Percentiles rank a stretch among this genome's conserved stretches.
Evolutionary conservation across 2,797 vertebrate species (phyloP).

Genomic region (Dipus sagitta): DNA sequence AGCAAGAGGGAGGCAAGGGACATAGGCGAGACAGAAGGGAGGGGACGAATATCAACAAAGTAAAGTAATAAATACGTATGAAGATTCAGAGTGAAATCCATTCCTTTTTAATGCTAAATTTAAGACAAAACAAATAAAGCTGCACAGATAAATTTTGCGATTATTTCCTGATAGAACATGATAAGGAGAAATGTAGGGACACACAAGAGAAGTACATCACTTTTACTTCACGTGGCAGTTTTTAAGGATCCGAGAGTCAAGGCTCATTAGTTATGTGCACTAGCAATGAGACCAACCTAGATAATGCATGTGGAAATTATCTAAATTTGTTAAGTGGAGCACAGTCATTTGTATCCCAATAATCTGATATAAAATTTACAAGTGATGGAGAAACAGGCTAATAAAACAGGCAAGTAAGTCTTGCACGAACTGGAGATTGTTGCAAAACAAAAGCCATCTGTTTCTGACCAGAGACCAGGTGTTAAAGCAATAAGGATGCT

Average conservation of each 20-base stretch:
- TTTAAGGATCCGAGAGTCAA: slow-evolving; percentile 27
- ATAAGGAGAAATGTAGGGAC: background rate
- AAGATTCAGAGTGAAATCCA: background rate
- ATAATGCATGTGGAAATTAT: background rate
- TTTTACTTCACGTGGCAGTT: background rate
- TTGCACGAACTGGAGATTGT: slow-evolving; percentile 34
- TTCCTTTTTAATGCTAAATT: background rate
- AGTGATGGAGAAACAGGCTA: background rate
- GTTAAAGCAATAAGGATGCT: background rate
- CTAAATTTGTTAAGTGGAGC: background rate
- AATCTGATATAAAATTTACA: slow-evolving; percentile 37
- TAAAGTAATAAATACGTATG: too few relatives aligned
- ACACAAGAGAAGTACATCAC: background rate
- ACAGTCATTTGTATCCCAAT: slow-evolving; percentile 16
- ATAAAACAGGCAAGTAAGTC: slow-evolving; percentile 48
- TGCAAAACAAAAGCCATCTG: slow-evolving; percentile 20
- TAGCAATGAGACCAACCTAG: slow-evolving; percentile 1
- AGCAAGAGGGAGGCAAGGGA: background rate
- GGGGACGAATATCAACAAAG: background rate
- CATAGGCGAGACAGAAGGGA: fast-evolving
- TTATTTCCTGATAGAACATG: slow-evolving; percentile 3
- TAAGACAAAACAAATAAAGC: background rate
- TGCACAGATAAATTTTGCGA: background rate
- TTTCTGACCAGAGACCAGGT: slow-evolving; percentile 8
- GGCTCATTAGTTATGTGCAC: background rate